Evolutionary conservation across 2,797 vertebrate genomes (phyloP), one percentile per base, ranked within the genome.

Genomic region (Pteropus rufus): DNA sequence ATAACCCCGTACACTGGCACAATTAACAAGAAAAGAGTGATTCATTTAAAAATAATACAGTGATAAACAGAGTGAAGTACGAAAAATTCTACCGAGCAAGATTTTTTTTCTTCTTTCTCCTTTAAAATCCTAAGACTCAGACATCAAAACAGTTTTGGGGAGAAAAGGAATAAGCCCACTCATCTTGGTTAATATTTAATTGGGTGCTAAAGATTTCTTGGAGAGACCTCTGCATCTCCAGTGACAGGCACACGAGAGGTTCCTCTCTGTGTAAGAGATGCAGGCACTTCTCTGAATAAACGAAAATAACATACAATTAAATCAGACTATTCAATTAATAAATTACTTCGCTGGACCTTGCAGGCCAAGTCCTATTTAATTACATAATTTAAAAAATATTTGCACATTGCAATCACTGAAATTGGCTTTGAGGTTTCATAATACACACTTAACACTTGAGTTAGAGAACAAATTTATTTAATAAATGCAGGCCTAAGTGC

Each of bases 311-410:
- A 97, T 96, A 97, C 97, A 98, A 98, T 99, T 98, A 98, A 98
- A 98, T 98, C 98, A 98, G 98, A 96, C 95, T 96, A 96, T 98
- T 98, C 98, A 98, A 98, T 99, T 98, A 98, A 98, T 98, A 98
- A 98, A 99, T 98, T 98, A 98, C 98, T 98, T 98, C 67, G 52
- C 97, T 98, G 98, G 98, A 98, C 98, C 98, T 84, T 96, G 93
- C 97, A 98, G 98, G 98, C 98, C 98, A 97, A 98, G 97, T 95
- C 97, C 97, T 97, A 83, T 95, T 98, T 98, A 98, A 98, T 99
- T 98, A 98, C 98, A 98, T 98, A 97, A 98, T 98, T 98, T 98
- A 85, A 98, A 99, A 98, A 98, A 98, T 98, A 99, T 98, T 98
- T 98, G 98, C 98, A 98, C 98, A 98, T 98, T 98, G 98, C 98